These are phyloP conservation scores for Calephelis perditalis DNA, from an alignment of 2,888 invertebrate genomes.

Conservation along the genomic window DNA sequence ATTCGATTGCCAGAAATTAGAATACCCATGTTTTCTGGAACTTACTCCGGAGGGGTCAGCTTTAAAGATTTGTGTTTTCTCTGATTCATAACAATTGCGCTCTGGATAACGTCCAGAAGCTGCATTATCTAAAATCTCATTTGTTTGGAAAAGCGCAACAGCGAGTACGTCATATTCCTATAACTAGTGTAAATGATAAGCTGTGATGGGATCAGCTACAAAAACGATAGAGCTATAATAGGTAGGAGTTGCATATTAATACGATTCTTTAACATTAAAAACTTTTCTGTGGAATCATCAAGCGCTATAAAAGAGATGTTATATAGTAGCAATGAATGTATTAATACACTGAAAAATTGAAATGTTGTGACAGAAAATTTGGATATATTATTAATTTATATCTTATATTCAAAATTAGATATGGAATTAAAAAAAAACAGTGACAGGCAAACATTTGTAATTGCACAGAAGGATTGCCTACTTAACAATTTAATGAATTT, in stretches of 20 bases:
- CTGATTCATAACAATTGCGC: too few species aligned
- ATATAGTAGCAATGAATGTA: slow-evolving; percentile 28
- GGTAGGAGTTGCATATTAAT: slow-evolving; percentile 25
- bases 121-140: too few species aligned
- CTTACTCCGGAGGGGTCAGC: slow-evolving; percentile 27
- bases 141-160: too few species aligned
- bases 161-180: too few species aligned
- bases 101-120: too few species aligned
- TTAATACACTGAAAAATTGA: slow-evolving; percentile 25
- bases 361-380: slow-evolving; percentile 23
- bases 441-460: slow-evolving; percentile 28
- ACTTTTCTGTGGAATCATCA: slow-evolving; percentile 17
- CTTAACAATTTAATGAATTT: slow-evolving; percentile 28
- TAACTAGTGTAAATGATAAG: slow-evolving; percentile 27
- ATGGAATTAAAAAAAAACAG: slow-evolving; percentile 24
- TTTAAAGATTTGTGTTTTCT: slow-evolving; percentile 27
- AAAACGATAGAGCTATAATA: slow-evolving; percentile 30
- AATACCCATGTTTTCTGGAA: slow-evolving; percentile 27
- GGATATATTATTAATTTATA: slow-evolving; percentile 30
- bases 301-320: slow-evolving; percentile 13
- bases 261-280: too few species aligned
- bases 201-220: slow-evolving; percentile 23
- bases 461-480: slow-evolving; percentile 28
- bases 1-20: slow-evolving; percentile 4
- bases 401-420: slow-evolving; percentile 27